Evolutionary conservation across 2,888 invertebrate species (phyloP), one percentile per base, ranked within the genome.

Genomic region (Muschampia plurimacula): DNA sequence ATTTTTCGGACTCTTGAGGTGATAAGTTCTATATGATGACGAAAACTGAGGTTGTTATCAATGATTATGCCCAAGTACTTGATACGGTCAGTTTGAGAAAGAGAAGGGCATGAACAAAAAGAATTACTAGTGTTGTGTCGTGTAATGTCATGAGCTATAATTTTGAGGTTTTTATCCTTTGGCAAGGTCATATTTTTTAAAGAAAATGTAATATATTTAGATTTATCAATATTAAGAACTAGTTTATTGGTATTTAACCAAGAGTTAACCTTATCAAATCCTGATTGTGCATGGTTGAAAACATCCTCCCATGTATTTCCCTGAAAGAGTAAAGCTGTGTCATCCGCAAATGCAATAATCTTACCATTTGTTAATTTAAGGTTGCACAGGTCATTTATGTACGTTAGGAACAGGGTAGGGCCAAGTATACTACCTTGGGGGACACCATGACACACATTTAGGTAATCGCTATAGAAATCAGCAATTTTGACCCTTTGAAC

Each of bases 311-410:
- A 66, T 4, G 66, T 66, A 22, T 28, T 6, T n/a, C 15, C 66
- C 13, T 49, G 13, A 52, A 66, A 66, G 44, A 66, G 13, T 3
- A 49, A 12, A 28, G 66, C 66, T 32, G 66, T 66, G n/a, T 66
- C 66, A 44, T 44, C 44, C 10, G 44, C 44, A 44, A 44, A 44
- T 9, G 44, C 10, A 44, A 44, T 44, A 9, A 44, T 66, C 66
- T 55, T 67, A 12, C 67, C 52, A 39, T 36, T 55, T n/a, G 49
- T 32, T 5, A 67, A 8, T 8, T 36, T n/a, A 9, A 67, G 49
- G n/a, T 65, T 46, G 32, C 62, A 62, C 10, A 59, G 59, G 3
- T 22, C 22, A 22, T 22, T 22, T 22, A 22, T 22, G 22, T 22
- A 22, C 22, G 22, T 22, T 22, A 22, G 22, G 1, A 22, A 22